phyloP scores from a whole-genome alignment of 2,797 vertebrate species.

The Pangasius larnaudii region DNA sequence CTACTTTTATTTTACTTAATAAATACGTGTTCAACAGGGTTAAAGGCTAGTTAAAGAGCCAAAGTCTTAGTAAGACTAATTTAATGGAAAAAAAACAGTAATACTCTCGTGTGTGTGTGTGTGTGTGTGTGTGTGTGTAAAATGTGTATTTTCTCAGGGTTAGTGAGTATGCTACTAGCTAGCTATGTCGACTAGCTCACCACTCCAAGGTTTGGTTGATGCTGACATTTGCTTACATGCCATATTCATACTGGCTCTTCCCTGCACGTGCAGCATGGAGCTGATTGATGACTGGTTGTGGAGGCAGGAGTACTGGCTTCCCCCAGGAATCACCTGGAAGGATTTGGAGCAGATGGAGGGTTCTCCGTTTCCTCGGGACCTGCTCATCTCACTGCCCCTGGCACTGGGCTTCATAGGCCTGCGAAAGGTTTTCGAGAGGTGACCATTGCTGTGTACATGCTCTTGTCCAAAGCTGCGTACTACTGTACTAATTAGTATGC shows the following conservation, averaged over 20 bases:
- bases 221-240: conserved; percentile 9
- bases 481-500: neutral
- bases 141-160: neutral
- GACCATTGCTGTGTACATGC: conserved; percentile 44
- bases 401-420: conserved; percentile 77
- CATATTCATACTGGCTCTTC: neutral
- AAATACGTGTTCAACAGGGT: neutral
- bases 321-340: conserved; percentile 84
- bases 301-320: conserved; percentile 86
- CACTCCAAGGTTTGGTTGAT: neutral
- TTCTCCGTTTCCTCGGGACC: conserved; percentile 75
- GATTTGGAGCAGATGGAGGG: conserved; percentile 81
- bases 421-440: conserved; percentile 84
- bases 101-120: no score
- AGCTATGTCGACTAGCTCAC: neutral
- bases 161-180: neutral
- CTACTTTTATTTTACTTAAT: neutral
- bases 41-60: neutral
- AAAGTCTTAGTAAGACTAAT: neutral
- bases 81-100: neutral
- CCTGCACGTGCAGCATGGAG: conserved; percentile 73
- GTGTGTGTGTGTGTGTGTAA: neutral
- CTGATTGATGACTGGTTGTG: conserved; percentile 79
- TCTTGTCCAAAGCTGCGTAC: neutral
- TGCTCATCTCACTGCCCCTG: conserved; percentile 78